Evolutionary conservation across 2,797 vertebrate genomes (phyloP), one percentile per base, ranked within the genome.

Genomic region (Chaetodon trifasciatus): DNA sequence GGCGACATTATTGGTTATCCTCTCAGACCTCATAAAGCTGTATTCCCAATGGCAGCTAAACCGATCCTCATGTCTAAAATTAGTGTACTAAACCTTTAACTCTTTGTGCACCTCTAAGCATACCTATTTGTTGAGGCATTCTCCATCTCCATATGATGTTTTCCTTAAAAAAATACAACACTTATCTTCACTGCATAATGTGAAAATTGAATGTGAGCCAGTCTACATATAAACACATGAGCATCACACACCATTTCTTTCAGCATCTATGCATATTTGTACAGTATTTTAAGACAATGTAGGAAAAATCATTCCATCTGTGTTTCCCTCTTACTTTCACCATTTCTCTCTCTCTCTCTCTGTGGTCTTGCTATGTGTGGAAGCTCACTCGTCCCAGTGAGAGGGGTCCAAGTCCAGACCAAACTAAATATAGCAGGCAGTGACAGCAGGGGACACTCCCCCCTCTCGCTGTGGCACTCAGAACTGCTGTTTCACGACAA

Each of bases 391-490:
- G 21, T 44, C 81, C 83, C 83, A 55, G 50, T 62, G 86, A 89
- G 92, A 88, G 71, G 73, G 83, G 86, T 93, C 90, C 91, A 90
- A 93, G 87, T 89, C 84, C 83, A 91, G 86, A 90, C 87, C 86
- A 86, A 86, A 91, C 92, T 94, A 95, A 94, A 95, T 94, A 93
- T 94, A 95, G 92, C 88, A 81, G 64, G 73, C 88, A 86, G 55
- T 86, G 81, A 90, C 93, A 94, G 86, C 79, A 86, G 91, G 87
- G 91, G 85, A 89, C 88, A 81, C 70, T 62, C 61, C 65, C 58
- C 75, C 72, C 69, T 70, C 76, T 81, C n/a, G 13, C 80, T 83
- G 74, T 85, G 79, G 56, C 19, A 52, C 76, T 76, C 84, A 32
- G 67, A 58, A 65, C 69, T 84, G 81, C 81, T 76, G 79, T 79